Conservation (phyloP, 2,797 vertebrate species). For the Gambelia wislizenii region DNA sequence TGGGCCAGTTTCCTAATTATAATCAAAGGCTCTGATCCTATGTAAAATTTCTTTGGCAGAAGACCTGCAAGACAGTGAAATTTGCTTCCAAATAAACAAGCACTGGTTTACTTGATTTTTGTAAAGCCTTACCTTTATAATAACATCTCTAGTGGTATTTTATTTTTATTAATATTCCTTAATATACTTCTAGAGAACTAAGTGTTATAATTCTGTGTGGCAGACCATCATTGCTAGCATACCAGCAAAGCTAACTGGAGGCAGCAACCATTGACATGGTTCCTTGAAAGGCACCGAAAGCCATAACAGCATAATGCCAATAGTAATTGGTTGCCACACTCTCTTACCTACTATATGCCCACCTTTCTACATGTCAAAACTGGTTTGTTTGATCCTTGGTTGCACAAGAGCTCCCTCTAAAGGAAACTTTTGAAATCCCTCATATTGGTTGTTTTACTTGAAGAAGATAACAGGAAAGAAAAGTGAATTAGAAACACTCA, state of each 20-base stretch:
- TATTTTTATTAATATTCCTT: background rate
- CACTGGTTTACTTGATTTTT: background rate
- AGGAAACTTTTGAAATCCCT: conserved; percentile 41
- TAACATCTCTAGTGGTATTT: background rate
- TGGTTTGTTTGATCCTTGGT: conserved; percentile 37
- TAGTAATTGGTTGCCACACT: background rate
- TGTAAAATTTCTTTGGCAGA: background rate
- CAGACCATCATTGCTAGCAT: background rate
- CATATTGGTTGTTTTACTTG: rapidly evolving
- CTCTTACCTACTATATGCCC: background rate
- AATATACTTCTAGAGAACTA: background rate
- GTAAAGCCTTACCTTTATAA: background rate
- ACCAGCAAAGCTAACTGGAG: background rate
- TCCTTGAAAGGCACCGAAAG: background rate
- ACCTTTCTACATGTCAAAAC: background rate
- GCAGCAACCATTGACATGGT: background rate
- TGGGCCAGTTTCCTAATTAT: background rate
- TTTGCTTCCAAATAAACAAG: background rate
- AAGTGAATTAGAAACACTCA: background rate
- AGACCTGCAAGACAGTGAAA: background rate
- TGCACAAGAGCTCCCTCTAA: conserved; percentile 78
- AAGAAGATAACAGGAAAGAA: background rate
- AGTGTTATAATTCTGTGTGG: background rate
- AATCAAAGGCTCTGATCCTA: background rate
- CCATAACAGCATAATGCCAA: background rate